Percentiles rank a stretch among this genome's conserved stretches.
phyloP scores from a whole-genome alignment of 1,140 invertebrate species.

The Atopsyche davidsoni region DNA sequence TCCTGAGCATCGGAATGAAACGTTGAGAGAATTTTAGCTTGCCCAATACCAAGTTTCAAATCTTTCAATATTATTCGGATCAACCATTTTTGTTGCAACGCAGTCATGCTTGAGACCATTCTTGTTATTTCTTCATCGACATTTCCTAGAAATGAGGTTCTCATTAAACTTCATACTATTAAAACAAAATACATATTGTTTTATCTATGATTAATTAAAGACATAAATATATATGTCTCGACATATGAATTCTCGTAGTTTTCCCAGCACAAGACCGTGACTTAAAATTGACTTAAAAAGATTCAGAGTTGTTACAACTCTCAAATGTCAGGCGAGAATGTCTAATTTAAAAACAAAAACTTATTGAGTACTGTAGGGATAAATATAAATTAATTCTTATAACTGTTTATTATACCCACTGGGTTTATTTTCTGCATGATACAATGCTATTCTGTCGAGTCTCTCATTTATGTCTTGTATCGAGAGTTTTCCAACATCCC shows the following conservation, averaged over 20 bases:
- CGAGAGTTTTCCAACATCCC: constrained; percentile 44
- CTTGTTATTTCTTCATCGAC: constrained; percentile 50
- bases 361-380: too few species aligned
- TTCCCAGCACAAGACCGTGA: too few species aligned
- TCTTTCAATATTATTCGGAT: constrained; percentile 83
- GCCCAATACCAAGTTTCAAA: constrained; percentile 65
- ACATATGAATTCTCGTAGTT: too few species aligned
- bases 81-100: constrained; percentile 81
- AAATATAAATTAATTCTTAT: constrained; percentile 8
- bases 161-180: too few species aligned
- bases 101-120: constrained; percentile 55
- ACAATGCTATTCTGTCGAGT: constrained; percentile 62
- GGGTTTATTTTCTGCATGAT: constrained; percentile 50
- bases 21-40: constrained; percentile 59
- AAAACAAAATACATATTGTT: too few species aligned
- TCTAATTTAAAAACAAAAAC: too few species aligned
- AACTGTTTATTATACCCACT: constrained; percentile 33
- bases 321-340: too few species aligned
- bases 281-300: too few species aligned
- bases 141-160: constrained; percentile 36
- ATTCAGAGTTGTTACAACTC: too few species aligned
- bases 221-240: too few species aligned
- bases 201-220: too few species aligned
- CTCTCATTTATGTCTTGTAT: constrained; percentile 62
- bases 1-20: constrained; percentile 79